These are phyloP conservation scores for Carduelis carduelis DNA, from an alignment of 2,797 vertebrate species.

Conservation along the genomic window DNA sequence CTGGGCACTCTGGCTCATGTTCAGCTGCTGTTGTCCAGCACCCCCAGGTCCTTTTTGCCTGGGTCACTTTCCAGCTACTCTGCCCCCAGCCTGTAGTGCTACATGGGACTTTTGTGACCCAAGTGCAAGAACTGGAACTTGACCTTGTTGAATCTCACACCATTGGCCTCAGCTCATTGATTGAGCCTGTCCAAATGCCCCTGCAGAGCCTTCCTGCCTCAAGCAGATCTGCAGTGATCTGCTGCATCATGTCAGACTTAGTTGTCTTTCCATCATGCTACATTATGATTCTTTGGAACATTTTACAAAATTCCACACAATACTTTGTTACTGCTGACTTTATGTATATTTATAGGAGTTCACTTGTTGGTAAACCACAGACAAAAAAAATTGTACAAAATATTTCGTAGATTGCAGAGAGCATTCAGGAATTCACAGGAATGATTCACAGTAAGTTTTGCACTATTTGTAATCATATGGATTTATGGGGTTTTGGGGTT, in stretches of 20 bases:
- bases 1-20: not conserved
- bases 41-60: not conserved
- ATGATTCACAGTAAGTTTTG: not conserved
- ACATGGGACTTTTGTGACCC: not conserved
- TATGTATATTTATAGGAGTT: not conserved
- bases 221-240: not conserved
- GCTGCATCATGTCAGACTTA: not conserved
- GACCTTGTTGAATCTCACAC: not conserved
- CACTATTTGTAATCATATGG: not conserved
- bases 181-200: not conserved
- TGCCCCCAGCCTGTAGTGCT: not conserved
- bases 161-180: rapidly evolving
- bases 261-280: not conserved
- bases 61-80: rapidly evolving
- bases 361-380: not conserved
- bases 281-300: not conserved
- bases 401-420: not conserved
- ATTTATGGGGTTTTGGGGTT: not conserved
- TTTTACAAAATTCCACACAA: not conserved
- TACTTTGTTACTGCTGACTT: not conserved
- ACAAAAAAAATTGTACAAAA: not conserved
- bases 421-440: not conserved
- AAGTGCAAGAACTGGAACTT: not conserved
- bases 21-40: not conserved
- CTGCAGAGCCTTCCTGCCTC: not conserved